These are phyloP conservation scores for Zaprionus lineosus DNA, from an alignment of 2,888 invertebrate genomes.

Conservation along the genomic window DNA sequence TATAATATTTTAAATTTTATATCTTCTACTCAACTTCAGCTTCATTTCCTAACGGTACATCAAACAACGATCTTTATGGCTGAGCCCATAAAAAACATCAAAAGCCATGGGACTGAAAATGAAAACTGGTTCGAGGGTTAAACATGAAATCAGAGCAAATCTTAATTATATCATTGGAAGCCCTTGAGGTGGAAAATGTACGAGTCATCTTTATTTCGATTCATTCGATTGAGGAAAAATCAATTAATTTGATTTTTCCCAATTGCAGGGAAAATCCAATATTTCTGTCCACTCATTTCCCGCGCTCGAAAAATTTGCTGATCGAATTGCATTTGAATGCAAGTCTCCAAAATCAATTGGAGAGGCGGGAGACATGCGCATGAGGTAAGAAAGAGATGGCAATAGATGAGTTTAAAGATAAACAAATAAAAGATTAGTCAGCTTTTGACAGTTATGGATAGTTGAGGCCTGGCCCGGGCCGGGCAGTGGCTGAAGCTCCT, in stretches of 20 bases:
- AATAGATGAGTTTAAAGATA: conserved; percentile 40
- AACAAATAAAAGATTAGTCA: conserved; percentile 62
- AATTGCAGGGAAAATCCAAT: conserved; percentile 22
- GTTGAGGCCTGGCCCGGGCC: conserved; percentile 42
- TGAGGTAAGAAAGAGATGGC: not conserved
- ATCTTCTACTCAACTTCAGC: too few relatives aligned
- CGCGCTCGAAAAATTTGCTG: conserved; percentile 37
- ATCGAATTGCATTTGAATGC: conserved; percentile 76
- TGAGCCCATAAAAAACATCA: too few relatives aligned
- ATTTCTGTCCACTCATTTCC: too few relatives aligned
- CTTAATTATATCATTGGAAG: conserved; percentile 44
- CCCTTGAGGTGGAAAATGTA: too few relatives aligned
- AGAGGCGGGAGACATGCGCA: not conserved
- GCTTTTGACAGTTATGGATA: conserved; percentile 75
- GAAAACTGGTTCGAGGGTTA: conserved; percentile 10
- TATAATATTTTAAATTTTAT: too few relatives aligned
- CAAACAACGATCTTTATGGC: too few relatives aligned
- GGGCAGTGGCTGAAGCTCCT: conserved; percentile 60
- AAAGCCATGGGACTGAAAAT: conserved; percentile 4
- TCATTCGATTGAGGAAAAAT: too few relatives aligned
- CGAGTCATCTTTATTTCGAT: too few relatives aligned
- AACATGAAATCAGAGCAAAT: not conserved
- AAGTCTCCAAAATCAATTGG: conserved; percentile 77
- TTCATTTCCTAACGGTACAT: too few relatives aligned
- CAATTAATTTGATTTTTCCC: too few relatives aligned